These are phyloP conservation scores for Mormoops blainvillei DNA, from an alignment of 2,113 vertebrate genomes.

Conservation along the genomic window DNA sequence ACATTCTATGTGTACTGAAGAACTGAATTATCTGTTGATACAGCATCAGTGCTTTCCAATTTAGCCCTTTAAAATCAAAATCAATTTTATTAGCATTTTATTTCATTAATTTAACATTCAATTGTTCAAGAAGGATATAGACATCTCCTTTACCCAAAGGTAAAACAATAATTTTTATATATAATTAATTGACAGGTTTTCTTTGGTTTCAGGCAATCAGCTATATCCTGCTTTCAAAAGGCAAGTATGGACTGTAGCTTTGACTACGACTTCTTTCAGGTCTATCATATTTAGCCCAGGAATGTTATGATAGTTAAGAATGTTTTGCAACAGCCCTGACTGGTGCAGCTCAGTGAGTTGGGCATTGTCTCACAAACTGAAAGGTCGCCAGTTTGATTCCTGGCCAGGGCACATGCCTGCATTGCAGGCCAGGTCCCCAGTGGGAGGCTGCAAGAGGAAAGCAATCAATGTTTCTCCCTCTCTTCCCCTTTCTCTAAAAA, in stretches of 20 bases:
- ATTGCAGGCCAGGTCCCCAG: too few species aligned
- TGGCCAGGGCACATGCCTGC: too few species aligned
- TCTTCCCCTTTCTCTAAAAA: too few species aligned
- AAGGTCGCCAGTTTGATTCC: too few species aligned
- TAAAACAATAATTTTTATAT: neutral
- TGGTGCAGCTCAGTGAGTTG: too few species aligned
- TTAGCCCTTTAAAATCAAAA: neutral
- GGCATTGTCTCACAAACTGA: too few species aligned
- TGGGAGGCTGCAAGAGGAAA: too few species aligned
- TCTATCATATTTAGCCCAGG: neutral
- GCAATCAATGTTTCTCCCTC: too few species aligned
- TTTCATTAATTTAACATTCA: neutral
- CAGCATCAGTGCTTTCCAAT: neutral
- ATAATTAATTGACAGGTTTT: neutral
- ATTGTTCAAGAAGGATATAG: neutral
- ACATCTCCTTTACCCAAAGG: neutral
- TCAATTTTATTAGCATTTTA: neutral
- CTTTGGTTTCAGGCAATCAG: neutral
- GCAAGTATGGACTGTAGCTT: neutral
- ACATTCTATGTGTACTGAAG: neutral
- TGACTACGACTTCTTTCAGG: neutral
- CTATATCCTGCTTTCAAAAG: neutral
- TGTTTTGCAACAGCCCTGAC: neutral
- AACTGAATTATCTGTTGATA: neutral
- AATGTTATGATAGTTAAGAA: neutral